phyloP scores from a whole-genome alignment of 2,113 vertebrate genomes.

The Chelonoidis abingdonii region DNA sequence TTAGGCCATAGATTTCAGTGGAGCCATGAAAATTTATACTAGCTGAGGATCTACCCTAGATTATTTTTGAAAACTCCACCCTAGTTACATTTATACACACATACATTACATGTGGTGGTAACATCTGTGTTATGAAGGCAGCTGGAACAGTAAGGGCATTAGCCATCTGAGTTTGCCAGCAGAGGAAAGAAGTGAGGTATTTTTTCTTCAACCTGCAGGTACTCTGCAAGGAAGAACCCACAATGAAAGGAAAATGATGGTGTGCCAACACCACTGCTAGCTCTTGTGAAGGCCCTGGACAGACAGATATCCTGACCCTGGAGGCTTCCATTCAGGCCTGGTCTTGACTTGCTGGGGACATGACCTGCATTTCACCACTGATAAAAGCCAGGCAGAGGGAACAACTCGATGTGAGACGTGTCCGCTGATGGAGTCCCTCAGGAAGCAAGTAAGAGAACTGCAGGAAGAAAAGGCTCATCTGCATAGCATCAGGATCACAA shows the following conservation, averaged over 20 bases:
- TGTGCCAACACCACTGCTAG: too few relatives aligned
- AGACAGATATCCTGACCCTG: too few relatives aligned
- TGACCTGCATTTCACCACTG: too few relatives aligned
- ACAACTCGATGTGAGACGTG: too few relatives aligned
- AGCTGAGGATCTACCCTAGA: fast-evolving
- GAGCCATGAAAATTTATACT: neutral
- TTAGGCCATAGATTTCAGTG: neutral
- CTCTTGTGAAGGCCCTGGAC: too few relatives aligned
- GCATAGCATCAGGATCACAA: too few relatives aligned
- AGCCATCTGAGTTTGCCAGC: neutral
- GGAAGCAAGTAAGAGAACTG: too few relatives aligned
- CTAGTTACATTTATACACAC: neutral
- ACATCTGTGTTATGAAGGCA: neutral
- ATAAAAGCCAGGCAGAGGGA: too few relatives aligned
- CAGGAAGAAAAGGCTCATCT: too few relatives aligned
- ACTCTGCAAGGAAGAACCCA: neutral
- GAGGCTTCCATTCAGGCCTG: too few relatives aligned
- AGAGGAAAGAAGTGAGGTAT: neutral
- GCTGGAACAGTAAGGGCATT: neutral
- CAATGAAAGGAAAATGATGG: neutral
- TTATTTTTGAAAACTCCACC: neutral
- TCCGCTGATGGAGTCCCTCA: too few relatives aligned
- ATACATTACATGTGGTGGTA: neutral
- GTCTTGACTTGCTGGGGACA: too few relatives aligned
- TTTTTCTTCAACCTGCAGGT: neutral